These are phyloP conservation scores for Beaufortia kweichowensis DNA, from an alignment of 2,113 vertebrate species.

Conservation along the genomic window DNA sequence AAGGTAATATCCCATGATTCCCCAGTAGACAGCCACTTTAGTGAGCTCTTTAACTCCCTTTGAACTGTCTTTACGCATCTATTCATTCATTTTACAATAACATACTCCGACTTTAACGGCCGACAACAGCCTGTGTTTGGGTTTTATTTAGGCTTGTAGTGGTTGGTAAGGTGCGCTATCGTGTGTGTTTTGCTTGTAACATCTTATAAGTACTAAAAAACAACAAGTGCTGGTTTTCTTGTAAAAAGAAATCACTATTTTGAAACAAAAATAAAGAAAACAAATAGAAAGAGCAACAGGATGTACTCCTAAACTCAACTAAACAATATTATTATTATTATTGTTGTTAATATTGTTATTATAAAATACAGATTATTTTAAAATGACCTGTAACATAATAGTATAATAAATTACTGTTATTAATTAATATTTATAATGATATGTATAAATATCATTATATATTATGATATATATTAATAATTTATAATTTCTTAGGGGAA, in stretches of 20 bases:
- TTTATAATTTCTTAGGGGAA: too few species aligned
- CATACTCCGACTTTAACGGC: constrained; percentile 16
- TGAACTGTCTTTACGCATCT: constrained; percentile 31
- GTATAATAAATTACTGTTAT: too few species aligned
- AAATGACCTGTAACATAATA: too few species aligned
- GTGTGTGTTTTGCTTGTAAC: constrained; percentile 1
- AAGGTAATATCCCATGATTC: constrained; percentile 55
- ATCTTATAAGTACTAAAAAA: background rate
- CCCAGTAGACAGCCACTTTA: constrained; percentile 28
- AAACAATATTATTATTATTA: too few species aligned
- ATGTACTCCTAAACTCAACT: too few species aligned
- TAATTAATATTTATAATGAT: too few species aligned
- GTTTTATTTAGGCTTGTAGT: constrained; percentile 36
- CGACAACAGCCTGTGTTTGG: constrained; percentile 42
- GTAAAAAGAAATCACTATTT: constrained; percentile 9
- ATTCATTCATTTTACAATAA: constrained; percentile 33
- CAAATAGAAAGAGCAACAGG: background rate
- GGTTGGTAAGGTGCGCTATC: background rate
- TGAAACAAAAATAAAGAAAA: constrained; percentile 22
- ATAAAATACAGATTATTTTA: too few species aligned
- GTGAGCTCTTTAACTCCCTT: constrained; percentile 32
- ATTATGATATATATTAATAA: too few species aligned
- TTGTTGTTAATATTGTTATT: too few species aligned
- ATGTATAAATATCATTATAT: too few species aligned
- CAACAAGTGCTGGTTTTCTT: background rate